Base-by-base conservation (phyloP, 2,113 vertebrate genomes). In the Grallaria varia region DNA sequence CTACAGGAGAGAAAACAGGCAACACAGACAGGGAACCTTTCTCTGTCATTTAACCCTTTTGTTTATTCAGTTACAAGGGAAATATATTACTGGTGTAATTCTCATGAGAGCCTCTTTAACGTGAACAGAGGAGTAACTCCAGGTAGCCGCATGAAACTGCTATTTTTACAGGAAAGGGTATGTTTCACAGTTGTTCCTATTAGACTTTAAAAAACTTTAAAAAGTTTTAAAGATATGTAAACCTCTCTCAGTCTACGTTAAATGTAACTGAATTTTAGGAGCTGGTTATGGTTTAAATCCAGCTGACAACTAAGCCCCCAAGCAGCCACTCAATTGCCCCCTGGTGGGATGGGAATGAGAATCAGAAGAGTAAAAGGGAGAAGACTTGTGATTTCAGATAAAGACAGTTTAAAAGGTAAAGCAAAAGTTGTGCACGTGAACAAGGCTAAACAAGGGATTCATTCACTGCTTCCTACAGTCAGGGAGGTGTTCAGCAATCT, bases 41-140 rank as follows among this genome's bases (percentile, higher is more conserved):
- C 73, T 95, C 42, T 89, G n/a, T 79, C 83, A 74, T 90, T 95
- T 96, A 87, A 92, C 76, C 56, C 49, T 31, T 79, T 88, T 94
- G 88, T 88, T 85, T 90, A 59, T 71, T 88, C 53, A 75, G 24
- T 89, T 96, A 56, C 72, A 68, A 86, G 44, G 82, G 42, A 84
- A 95, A 73, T 90, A 87, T 31, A 39, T 86, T 80, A 37, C 53
- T 76, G 37, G 42, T 76, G 71, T 95, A 94, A 88, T 92, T 95
- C 85, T 93, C 77, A 77, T 77, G 78, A 66, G 83, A 96, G 68
- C 35, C 68, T 74, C 56, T 77, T 92, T 84, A 77, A 17, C 22
- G 3, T 35, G 77, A 77, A 91, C 78, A 84, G 69, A 67, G 24
- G 16, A 85, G 14, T 52, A 93, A 76, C 67, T 91, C 56, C 63